Evolutionary conservation across 2,113 vertebrate species (phyloP), one percentile per base, ranked within the genome.

Genomic region (Coryphaenoides rupestris): DNA sequence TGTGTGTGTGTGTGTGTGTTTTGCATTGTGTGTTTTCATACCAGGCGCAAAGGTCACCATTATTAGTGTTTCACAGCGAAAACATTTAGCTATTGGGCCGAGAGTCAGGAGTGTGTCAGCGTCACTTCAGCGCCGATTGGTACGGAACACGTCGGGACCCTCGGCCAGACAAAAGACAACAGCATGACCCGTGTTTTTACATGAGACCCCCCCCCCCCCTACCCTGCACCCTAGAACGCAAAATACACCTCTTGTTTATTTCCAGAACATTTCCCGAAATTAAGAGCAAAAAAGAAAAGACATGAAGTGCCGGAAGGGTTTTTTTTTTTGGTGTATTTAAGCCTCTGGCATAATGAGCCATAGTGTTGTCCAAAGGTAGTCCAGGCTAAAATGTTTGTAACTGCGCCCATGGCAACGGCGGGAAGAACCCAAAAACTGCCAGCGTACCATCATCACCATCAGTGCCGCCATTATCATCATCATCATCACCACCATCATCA

Each of bases 81-180:
- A 65, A 33, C 28, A 77, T 84, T 86, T 82, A 86, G 82, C 82
- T 79, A 76, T 78, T 81, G 81, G 76, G 85, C 72, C 28, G 28
- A 69, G 74, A 73, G 81, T 86, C 77, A 70, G 85, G 75, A 72
- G 60, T 79, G 82, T 81, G 82, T 87, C 83, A 84, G 47, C 69
- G 61, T 49, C 72, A 77, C 77, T 78, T 82, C 55, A 73, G 73
- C 68, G 58, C 71, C 80, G n/a, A 80, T 81, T 84, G 46, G 49
- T 75, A 82, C 72, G 86, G 86, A n/a, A 89, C 86, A 74, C 66
- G 73, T 67, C 84, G 87, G 84, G 84, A 87, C 76, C 69, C 58
- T n/a, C n/a, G 67, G 73, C 59, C 28, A 64, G 77, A 85, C 85
- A 83, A 87, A 86, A 83, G 79, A 85, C 89, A 89, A 88, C 85